Conservation (phyloP, 2,797 vertebrate genomes). For the Tragopan temminckii region DNA sequence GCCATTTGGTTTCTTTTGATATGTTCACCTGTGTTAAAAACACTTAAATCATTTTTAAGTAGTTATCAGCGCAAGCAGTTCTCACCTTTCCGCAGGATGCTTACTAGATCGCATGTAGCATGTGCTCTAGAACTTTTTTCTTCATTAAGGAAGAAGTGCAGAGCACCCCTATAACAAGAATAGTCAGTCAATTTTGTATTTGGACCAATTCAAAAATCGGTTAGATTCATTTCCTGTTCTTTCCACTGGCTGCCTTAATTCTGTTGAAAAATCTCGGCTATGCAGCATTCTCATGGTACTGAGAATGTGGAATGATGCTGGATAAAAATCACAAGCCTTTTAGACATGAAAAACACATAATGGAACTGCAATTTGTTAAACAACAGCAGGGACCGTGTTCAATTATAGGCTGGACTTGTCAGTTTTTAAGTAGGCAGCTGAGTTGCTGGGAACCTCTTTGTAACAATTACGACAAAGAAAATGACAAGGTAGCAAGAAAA, state of each 20-base stretch:
- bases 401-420: background rate
- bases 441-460: background rate
- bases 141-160: background rate
- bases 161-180: background rate
- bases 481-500: background rate
- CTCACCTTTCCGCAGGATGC: background rate
- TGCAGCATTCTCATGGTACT: fast-evolving
- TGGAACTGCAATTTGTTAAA: background rate
- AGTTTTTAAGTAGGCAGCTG: background rate
- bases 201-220: background rate
- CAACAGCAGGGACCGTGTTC: background rate
- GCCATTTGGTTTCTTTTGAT: background rate
- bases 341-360: background rate
- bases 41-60: background rate
- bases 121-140: background rate
- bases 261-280: background rate
- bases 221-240: background rate
- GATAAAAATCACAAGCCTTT: background rate
- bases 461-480: background rate
- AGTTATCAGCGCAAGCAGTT: background rate
- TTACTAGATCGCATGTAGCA: background rate
- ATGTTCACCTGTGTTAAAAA: background rate
- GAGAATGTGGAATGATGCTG: background rate
- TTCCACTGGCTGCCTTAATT: background rate
- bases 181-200: background rate